Evolutionary conservation across 2,113 vertebrate genomes (phyloP).

Genomic region (Onychostoma macrolepis): DNA sequence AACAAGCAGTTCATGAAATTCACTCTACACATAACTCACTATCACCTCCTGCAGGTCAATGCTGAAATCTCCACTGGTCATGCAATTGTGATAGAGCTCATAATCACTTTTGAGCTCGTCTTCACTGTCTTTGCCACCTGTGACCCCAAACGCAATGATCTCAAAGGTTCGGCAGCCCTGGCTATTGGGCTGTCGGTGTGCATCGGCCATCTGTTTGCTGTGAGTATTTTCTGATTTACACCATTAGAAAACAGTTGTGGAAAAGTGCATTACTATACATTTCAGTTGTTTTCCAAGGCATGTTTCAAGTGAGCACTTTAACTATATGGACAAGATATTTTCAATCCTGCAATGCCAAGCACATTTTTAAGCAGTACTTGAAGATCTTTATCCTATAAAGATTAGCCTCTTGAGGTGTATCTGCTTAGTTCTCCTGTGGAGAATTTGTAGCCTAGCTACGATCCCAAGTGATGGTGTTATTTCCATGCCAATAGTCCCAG

Average conservation of each 20-base stretch:
- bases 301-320: background rate
- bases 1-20: background rate
- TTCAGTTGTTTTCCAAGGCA: background rate
- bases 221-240: slow-evolving; percentile 75
- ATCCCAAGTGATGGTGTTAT: slow-evolving; percentile 45
- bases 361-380: slow-evolving; percentile 7
- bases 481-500: slow-evolving; percentile 38
- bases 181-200: slow-evolving; percentile 92
- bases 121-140: slow-evolving; percentile 97
- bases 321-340: background rate
- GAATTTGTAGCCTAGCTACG: slow-evolving; percentile 38
- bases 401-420: slow-evolving; percentile 26
- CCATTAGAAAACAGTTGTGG: background rate
- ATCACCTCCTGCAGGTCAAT: slow-evolving; percentile 79
- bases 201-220: slow-evolving; percentile 95
- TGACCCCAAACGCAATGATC: slow-evolving; percentile 89
- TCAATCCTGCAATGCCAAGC: background rate
- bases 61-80: slow-evolving; percentile 82
- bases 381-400: slow-evolving; percentile 23
- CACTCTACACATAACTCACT: slow-evolving; percentile 31
- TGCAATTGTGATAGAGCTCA: slow-evolving; percentile 89
- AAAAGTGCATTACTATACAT: background rate
- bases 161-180: slow-evolving; percentile 87
- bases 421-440: slow-evolving; percentile 28
- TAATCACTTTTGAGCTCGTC: slow-evolving; percentile 96